Evolutionary conservation across 2,888 invertebrate genomes (phyloP), one percentile per base, ranked within the genome.

Genomic region (Euplagia quadripunctaria): DNA sequence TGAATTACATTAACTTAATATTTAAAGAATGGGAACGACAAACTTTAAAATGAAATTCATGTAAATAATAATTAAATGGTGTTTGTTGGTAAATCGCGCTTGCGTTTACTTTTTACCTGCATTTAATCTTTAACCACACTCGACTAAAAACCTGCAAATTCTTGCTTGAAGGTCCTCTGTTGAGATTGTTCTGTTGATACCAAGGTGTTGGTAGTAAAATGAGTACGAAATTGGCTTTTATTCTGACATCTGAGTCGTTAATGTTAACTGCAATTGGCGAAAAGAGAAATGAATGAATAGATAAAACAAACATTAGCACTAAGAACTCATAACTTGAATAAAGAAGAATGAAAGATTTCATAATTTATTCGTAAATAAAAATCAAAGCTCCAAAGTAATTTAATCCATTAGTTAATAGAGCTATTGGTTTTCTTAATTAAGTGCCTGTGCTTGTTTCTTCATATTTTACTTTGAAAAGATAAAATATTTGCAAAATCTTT

Each of bases 401-500:
- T 41, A 14, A n/a, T 63, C 41, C 41, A 64, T 64, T 41, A 42
- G 17, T 17, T 42, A 7, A 42, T 17, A 17, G 17, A 64, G 42
- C 8, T 17, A 42, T 58, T n/a, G 52, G 20, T 42, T 69, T 61
- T 49, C 20, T 58, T 49, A 63, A 63, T 49, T 49, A 69, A 31
- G n/a, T 12, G 20, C 11, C 58, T 43, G n/a, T 12, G 20, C 11
- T 68, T 43, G 55, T 68, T 55, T 31, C 55, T n/a, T 14, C 14
- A 41, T 31, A 65, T 71, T 71, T 66, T 7, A 16, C 7, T 4
- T 6, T n/a, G 17, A n/a, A 31, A 67, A 71, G 20, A 17, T 67
- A 61, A 61, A 72, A 63, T 71, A 71, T 67, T 52, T 52, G 63
- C 42, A 43, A 64, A 46, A 64, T 55, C 17, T 65, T 72, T 65